phyloP scores from a whole-genome alignment of 2,113 vertebrate genomes.

The Zosterops japonicus region DNA sequence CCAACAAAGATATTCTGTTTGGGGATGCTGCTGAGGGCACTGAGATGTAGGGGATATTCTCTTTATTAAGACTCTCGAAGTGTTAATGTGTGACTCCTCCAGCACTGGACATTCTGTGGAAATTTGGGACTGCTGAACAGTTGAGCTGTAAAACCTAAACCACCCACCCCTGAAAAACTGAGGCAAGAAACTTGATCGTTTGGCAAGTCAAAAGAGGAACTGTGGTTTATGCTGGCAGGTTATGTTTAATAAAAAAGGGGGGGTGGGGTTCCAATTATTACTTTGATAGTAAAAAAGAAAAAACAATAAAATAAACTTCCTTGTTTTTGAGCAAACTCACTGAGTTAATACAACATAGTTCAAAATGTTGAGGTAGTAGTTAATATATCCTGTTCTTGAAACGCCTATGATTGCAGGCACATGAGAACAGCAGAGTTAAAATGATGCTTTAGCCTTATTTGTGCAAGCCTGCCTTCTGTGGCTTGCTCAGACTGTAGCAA shows the following conservation, averaged over 20 bases:
- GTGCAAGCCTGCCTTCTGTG: not conserved
- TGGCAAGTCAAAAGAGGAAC: not conserved
- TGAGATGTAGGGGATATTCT: not conserved
- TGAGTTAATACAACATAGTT: not conserved
- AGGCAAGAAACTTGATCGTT: not conserved
- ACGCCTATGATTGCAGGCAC: not conserved
- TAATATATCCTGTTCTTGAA: not conserved
- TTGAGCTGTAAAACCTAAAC: not conserved
- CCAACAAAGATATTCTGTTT: not conserved
- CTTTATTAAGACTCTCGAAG: not conserved
- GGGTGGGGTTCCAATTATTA: not conserved
- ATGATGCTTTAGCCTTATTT: not conserved
- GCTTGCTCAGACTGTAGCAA: not conserved
- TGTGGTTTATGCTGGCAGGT: not conserved
- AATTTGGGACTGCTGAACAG: not conserved
- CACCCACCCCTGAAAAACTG: not conserved
- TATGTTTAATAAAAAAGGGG: not conserved
- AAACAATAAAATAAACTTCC: not conserved
- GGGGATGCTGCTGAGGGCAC: not conserved
- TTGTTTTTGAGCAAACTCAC: not conserved
- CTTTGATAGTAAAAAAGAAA: not conserved
- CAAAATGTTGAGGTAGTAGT: not conserved
- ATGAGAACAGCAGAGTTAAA: not conserved
- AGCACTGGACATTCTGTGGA: not conserved
- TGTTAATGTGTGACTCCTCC: not conserved